These are phyloP conservation scores for Belgica antarctica DNA, from an alignment of 2,888 invertebrate species.

Conservation along the genomic window DNA sequence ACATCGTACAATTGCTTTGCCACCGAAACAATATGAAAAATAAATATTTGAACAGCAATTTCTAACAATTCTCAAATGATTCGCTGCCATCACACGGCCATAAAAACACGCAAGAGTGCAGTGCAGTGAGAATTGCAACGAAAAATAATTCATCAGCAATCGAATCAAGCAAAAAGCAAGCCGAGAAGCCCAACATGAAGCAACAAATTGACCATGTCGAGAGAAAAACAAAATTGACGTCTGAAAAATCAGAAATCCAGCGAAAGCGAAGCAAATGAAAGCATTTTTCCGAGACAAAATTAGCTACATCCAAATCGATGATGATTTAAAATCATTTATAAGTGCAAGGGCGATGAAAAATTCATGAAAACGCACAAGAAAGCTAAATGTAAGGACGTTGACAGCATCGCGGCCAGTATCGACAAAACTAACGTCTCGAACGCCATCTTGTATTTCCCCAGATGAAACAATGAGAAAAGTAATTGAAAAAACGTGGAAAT, in stretches of 20 bases:
- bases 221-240: background rate
- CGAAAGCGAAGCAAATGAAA: background rate
- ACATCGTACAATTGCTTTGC: constrained; percentile 7
- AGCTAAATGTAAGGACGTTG: too few species aligned
- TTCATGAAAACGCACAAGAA: too few species aligned
- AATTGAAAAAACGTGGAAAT: constrained; percentile 11
- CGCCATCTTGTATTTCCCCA: constrained; percentile 43
- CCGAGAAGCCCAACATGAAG: background rate
- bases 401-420: background rate
- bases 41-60: constrained; percentile 22
- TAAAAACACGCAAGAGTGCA: background rate
- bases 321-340: constrained; percentile 38
- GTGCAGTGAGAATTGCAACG: constrained; percentile 4
- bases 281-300: background rate
- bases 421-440: constrained; percentile 30
- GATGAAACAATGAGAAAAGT: constrained; percentile 22
- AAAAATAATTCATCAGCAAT: constrained; percentile 8
- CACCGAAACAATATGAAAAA: background rate
- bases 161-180: background rate
- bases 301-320: constrained; percentile 44
- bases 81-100: background rate
- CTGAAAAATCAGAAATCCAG: background rate
- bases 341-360: constrained; percentile 5
- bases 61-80: constrained; percentile 29
- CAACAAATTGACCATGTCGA: constrained; percentile 17